Evolutionary conservation across 1,140 invertebrate species (phyloP).

Genomic region (Diabrotica undecimpunctata): DNA sequence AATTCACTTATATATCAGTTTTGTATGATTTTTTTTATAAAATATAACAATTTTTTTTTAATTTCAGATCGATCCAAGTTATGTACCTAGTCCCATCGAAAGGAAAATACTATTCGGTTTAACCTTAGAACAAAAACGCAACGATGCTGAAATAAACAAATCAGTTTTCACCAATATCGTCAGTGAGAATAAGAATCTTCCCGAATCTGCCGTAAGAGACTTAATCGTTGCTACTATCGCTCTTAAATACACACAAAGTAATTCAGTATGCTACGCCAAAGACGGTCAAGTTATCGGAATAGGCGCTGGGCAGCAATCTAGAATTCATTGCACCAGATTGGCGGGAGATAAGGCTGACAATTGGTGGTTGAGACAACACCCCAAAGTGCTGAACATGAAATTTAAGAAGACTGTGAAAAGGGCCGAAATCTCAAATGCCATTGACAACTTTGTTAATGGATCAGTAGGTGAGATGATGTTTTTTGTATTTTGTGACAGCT

Average conservation of each 20-base stretch:
- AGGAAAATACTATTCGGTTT: constrained; percentile 87
- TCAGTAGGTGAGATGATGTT: constrained; percentile 65
- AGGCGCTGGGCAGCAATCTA: constrained; percentile 94
- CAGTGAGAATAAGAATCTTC: constrained; percentile 65
- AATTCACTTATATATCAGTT: too few species aligned
- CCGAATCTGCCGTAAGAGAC: constrained; percentile 77
- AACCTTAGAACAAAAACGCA: constrained; percentile 87
- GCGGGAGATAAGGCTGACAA: constrained; percentile 97
- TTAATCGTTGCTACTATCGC: constrained; percentile 94
- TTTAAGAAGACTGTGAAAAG: constrained; percentile 88
- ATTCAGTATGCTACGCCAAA: constrained; percentile 90
- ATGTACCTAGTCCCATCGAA: constrained; percentile 78
- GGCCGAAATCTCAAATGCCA: constrained; percentile 91
- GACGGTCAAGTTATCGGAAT: constrained; percentile 90
- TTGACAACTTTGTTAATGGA: constrained; percentile 92
- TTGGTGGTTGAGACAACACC: constrained; percentile 97
- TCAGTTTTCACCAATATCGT: constrained; percentile 83
- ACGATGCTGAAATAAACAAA: constrained; percentile 80
- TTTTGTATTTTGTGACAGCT: neutral
- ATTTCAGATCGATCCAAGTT: constrained; percentile 80
- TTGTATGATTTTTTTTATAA: too few species aligned
- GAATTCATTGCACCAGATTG: constrained; percentile 95
- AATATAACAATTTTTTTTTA: neutral
- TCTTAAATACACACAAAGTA: constrained; percentile 97
- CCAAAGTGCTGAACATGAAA: constrained; percentile 77